Conservation (phyloP, 2,888 invertebrate genomes). For the Andrena trimmerana region DNA sequence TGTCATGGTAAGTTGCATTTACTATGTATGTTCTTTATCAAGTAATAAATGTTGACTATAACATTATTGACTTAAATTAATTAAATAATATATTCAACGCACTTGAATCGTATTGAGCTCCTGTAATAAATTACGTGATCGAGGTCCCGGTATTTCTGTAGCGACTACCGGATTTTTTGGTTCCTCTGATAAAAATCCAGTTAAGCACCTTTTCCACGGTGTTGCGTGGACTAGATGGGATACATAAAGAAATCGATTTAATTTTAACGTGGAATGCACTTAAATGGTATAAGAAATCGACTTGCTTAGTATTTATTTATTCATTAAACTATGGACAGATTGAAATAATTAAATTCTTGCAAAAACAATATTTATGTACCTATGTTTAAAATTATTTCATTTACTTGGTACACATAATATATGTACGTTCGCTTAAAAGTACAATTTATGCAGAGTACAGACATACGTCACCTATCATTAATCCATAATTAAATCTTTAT, state of each 20-base stretch:
- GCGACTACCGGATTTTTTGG: constrained; percentile 77
- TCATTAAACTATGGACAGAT: too few species aligned
- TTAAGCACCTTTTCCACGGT: constrained; percentile 74
- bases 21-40: too few species aligned
- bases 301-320: too few species aligned
- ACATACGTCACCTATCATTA: too few species aligned
- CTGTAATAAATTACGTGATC: constrained; percentile 76
- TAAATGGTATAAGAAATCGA: too few species aligned
- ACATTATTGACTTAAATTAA: neutral
- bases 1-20: too few species aligned
- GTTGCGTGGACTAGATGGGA: constrained; percentile 36
- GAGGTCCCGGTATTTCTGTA: constrained; percentile 82
- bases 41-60: too few species aligned
- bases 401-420: too few species aligned
- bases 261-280: neutral
- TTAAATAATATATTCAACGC: constrained; percentile 22
- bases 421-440: too few species aligned
- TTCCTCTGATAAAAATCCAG: constrained; percentile 74
- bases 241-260: neutral
- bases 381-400: too few species aligned
- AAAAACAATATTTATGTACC: too few species aligned
- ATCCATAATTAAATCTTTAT: neutral
- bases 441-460: neutral
- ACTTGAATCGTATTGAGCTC: constrained; percentile 81
- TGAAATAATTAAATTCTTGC: too few species aligned